Conservation (phyloP, 2,113 vertebrate genomes). For the Pteruthius melanotis region DNA sequence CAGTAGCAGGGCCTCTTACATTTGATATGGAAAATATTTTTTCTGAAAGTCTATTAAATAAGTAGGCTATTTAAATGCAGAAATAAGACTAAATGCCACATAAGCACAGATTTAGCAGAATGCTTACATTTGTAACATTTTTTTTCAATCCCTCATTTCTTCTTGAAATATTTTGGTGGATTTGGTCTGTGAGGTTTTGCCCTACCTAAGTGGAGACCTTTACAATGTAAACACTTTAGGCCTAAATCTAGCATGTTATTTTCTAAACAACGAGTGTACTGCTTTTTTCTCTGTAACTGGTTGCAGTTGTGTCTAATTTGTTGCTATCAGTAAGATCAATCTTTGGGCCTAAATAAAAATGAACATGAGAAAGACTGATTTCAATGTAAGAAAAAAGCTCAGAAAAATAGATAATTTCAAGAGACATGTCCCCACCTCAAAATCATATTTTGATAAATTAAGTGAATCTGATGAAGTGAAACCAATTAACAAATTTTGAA, state of each 20-base stretch:
- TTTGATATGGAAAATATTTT: not conserved
- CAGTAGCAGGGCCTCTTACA: not conserved
- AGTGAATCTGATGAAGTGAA: not conserved
- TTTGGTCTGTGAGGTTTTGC: not conserved
- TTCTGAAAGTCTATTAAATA: not conserved
- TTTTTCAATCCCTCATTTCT: not conserved
- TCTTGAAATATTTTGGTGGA: not conserved
- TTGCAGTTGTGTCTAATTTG: not conserved
- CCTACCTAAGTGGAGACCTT: not conserved
- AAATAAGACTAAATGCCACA: not conserved
- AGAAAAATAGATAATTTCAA: not conserved
- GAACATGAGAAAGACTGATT: not conserved
- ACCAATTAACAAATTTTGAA: not conserved
- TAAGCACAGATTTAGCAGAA: not conserved
- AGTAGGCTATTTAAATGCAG: not conserved
- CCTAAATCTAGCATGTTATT: not conserved
- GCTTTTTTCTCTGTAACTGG: not conserved
- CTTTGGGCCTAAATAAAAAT: not conserved
- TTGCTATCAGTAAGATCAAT: not conserved
- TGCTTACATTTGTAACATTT: not conserved
- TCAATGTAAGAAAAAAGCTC: not conserved
- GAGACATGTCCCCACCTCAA: not conserved
- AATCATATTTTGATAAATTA: not conserved
- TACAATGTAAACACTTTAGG: not conserved
- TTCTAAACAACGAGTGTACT: not conserved